Base-by-base conservation (phyloP, 2,113 vertebrate genomes). In the Chionodraco myersi region DNA sequence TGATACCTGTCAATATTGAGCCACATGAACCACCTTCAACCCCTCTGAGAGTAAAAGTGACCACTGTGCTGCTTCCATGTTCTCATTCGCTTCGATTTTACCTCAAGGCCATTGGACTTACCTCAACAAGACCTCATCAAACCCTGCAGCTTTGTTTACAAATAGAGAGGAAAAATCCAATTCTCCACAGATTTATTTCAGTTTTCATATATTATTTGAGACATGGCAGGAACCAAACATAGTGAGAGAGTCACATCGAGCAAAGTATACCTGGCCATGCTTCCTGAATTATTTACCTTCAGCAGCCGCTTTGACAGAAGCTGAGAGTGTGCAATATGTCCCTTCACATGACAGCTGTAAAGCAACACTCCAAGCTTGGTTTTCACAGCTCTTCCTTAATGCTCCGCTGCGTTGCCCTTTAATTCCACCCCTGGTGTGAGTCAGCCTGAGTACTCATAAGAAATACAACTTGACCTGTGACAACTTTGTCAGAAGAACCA, bases 221-320 rank as follows among this genome's bases (percentile, higher is more conserved):
- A 87, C 75, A 84, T 69, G 64, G 78, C 72, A 72, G 70, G 80
- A 86, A 82, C 74, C 86, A 85, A 89, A 87, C 75, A 75, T 36
- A 75, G 63, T 1, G 48, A 71, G 60, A 56, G 62, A 92, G 82
- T 81, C 61, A 80, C 76, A 69, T 14, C 52, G 76, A 72, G 72
- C 75, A 84, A 74, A 56, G 78, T 87, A 88, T 86, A 90, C 80
- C 77, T 74, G 58, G 72, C 76, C 68, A 58, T 77, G 69, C 75
- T 54, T 76, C 79, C 72, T 93, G 77, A 92, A 93, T 93, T 93
- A 92, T 92, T 93, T 87, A 93, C 81, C 68, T 86, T 72, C 53
- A 72, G 86, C 68, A 77, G 65, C 69, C 51, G 51, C 57, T 88
- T 77, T 88, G 85, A 88, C 87, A 76, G 51, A 84, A 73, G 62